A percentile compares a stretch with the other conserved stretches of the same genome.
Evolutionary conservation across 2,797 vertebrate genomes (phyloP).

Genomic region (Enteromius unitaeniatus): DNA sequence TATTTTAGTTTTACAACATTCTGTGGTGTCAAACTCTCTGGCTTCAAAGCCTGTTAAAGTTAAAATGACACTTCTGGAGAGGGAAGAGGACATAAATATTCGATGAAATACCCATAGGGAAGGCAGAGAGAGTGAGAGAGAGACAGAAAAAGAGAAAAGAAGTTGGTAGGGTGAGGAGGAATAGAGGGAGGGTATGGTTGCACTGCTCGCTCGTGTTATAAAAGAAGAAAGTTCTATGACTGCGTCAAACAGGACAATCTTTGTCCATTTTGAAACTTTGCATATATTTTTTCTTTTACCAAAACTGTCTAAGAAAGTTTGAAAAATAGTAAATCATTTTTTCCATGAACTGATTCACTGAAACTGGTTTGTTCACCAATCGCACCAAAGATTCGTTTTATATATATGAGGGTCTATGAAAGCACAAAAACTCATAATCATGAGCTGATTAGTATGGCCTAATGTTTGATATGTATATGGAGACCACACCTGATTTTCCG

Average conservation of each 20-base stretch:
- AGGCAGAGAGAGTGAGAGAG: conserved; percentile 24
- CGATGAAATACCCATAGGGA: conserved; percentile 61
- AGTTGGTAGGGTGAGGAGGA: conserved; percentile 15
- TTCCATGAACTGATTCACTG: background rate
- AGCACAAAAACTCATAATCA: background rate
- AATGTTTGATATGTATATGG: background rate
- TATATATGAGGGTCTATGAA: background rate
- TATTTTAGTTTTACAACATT: conserved; percentile 63
- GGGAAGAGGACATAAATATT: conserved; percentile 65
- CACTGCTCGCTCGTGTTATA: conserved; percentile 14
- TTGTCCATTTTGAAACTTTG: conserved; percentile 45
- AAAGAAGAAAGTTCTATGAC: conserved; percentile 51
- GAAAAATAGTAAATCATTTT: background rate
- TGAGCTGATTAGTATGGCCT: background rate
- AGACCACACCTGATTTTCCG: conserved; percentile 26
- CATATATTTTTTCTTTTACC: conserved; percentile 19
- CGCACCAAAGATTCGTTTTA: background rate
- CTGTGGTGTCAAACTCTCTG: conserved; percentile 59
- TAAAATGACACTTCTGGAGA: conserved; percentile 62
- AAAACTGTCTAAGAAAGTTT: background rate
- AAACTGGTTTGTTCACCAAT: background rate
- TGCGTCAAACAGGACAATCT: conserved; percentile 47
- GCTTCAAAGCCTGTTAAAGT: conserved; percentile 68
- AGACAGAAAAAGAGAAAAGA: background rate
- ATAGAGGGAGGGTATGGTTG: background rate